These are phyloP conservation scores for Dynastes maya DNA, from an alignment of 2,888 invertebrate genomes.

Conservation along the genomic window DNA sequence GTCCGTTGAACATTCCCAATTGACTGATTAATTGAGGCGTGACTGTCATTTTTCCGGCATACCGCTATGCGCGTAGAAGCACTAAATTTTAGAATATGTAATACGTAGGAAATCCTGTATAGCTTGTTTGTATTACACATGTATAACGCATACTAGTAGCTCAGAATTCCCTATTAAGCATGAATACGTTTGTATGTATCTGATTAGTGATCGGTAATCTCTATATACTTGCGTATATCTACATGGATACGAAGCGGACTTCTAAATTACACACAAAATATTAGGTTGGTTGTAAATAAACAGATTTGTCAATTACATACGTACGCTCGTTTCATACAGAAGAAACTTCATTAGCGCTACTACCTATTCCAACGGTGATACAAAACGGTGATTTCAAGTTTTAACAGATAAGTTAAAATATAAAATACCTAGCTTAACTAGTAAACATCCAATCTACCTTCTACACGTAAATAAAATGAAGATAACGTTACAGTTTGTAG, in stretches of 20 bases:
- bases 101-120: background rate
- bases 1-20: slow-evolving; percentile 39
- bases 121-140: background rate
- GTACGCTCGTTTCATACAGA: too few relatives aligned
- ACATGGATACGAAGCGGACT: background rate
- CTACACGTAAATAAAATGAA: too few relatives aligned
- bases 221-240: too few relatives aligned
- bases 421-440: too few relatives aligned
- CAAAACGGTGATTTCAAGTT: too few relatives aligned
- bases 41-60: slow-evolving; percentile 34
- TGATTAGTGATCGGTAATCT: slow-evolving; percentile 13
- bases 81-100: slow-evolving; percentile 13
- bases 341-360: too few relatives aligned
- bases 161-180: slow-evolving; percentile 16
- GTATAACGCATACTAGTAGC: slow-evolving; percentile 19
- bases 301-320: too few relatives aligned
- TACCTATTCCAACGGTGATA: too few relatives aligned
- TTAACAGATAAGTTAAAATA: too few relatives aligned
- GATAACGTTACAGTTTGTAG: too few relatives aligned
- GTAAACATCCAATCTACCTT: too few relatives aligned
- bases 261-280: slow-evolving; percentile 1
- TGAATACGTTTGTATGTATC: background rate
- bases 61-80: background rate
- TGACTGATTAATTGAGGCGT: slow-evolving; percentile 47
- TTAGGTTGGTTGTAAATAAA: background rate